These are phyloP conservation scores for Muscicapa striata DNA, from an alignment of 2,797 vertebrate genomes.

Conservation along the genomic window DNA sequence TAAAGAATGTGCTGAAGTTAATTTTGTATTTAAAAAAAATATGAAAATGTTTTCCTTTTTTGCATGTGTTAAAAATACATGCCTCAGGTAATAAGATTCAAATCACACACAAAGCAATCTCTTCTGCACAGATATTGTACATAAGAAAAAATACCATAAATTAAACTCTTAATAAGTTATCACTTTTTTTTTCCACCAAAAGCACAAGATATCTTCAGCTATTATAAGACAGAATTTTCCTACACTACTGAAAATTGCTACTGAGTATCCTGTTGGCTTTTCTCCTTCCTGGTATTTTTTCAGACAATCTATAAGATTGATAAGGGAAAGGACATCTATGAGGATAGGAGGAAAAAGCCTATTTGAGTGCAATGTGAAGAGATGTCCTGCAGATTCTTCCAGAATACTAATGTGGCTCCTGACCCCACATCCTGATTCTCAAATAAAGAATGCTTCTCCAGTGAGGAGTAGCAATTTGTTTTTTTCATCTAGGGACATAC, in stretches of 20 bases:
- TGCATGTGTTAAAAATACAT: not conserved
- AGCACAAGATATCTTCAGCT: not conserved
- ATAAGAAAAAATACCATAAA: not conserved
- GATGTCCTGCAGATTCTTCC: not conserved
- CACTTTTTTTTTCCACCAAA: not conserved
- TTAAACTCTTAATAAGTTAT: not conserved
- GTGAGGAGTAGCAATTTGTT: not conserved
- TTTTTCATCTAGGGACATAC: not conserved
- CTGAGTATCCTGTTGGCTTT: not conserved
- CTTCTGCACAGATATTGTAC: not conserved
- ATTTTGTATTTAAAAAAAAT: not conserved
- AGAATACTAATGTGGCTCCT: not conserved
- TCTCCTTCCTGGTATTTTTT: not conserved
- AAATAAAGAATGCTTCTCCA: not conserved
- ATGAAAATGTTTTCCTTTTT: not conserved
- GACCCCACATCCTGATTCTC: not conserved
- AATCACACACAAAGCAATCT: not conserved
- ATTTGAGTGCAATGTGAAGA: not conserved
- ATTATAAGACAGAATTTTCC: not conserved
- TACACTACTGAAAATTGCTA: not conserved
- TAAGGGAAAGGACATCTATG: not conserved
- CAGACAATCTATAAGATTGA: not conserved
- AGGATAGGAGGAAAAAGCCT: not conserved
- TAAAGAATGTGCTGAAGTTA: not conserved
- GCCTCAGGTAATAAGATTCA: not conserved